Evolutionary conservation across 2,113 vertebrate genomes (phyloP).

Genomic region (Spilogale gracilis): DNA sequence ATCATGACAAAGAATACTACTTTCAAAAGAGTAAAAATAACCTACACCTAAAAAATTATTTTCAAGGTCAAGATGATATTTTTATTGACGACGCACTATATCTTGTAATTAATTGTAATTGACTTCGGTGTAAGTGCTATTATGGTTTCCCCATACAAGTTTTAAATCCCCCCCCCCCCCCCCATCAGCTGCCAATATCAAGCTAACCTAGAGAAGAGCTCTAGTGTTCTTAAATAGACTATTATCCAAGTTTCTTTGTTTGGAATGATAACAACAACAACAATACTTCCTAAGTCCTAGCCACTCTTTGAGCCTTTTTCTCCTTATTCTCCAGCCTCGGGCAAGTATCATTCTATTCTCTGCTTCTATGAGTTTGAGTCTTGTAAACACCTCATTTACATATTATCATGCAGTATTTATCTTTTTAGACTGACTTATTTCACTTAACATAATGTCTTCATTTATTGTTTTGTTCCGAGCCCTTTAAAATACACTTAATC

Average conservation of each 20-base stretch:
- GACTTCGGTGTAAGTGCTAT: neutral
- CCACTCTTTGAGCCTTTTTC: neutral
- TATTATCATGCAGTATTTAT: neutral
- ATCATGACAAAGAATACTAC: neutral
- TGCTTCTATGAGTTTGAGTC: neutral
- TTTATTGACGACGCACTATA: neutral
- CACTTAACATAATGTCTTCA: neutral
- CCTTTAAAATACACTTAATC: neutral
- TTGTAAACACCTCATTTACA: neutral
- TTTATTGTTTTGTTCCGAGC: neutral
- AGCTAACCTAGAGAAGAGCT: neutral
- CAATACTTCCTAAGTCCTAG: neutral
- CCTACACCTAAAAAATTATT: neutral
- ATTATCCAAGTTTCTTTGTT: neutral
- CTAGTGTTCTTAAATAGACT: neutral
- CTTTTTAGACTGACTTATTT: neutral
- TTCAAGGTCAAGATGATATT: neutral
- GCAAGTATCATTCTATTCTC: neutral
- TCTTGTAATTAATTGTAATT: neutral
- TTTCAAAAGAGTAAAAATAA: neutral
- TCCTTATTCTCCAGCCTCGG: neutral
- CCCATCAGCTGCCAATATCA: neutral
- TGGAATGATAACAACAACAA: neutral
- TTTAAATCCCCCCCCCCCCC: neutral
- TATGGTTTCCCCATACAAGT: neutral